Base-by-base conservation (phyloP, 2,888 invertebrate genomes). In the Mesochorus sp. region DNA sequence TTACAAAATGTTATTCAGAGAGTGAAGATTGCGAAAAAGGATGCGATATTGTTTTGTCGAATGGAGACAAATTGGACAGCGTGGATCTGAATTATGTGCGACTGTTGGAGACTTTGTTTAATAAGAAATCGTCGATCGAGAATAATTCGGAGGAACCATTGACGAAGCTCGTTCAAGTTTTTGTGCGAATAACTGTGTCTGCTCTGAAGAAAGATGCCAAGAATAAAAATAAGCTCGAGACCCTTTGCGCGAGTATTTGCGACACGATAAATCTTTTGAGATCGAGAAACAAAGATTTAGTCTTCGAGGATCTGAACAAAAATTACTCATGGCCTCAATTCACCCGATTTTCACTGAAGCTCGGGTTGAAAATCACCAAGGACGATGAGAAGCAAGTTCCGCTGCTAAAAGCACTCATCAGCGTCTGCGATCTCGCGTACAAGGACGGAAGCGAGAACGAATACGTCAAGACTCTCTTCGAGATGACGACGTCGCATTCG, bases 401-500 rank as follows among this genome's bases (percentile, higher is more conserved):
- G 79, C 84, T 94, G 31, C 86, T 96, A 12, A 92, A 92, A 75
- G 90, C 93, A 10, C 86, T 95, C 28, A 92, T 93, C 0, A 91
- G 89, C 59, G 87, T 95, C 12, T 92, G 94, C 1, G 92, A 93
- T 68, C 88, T 94, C 0, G 91, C 94, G 17, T 95, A 94, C 4
- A 85, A 85, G 21, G 91, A 93, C 62, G 92, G 92, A 34, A 88
- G 91, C 2, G 92, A 92, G 44, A 91, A 93, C 14, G 91, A 92
- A 17, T 91, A 91, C 55, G 90, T 92, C 0, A 91, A 91, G 55
- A 92, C 93, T 17, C 89, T 96, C 4, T 95, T 95, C 82, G 95
- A 96, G 79, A 95, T 96, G 95, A 93, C 94, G 6, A 93, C 94
- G 2, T 94, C 95, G 0, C 96, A 97, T 91, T 96, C 96, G 0